Conservation (phyloP, 2,797 vertebrate species). For the Psittacula echo region DNA sequence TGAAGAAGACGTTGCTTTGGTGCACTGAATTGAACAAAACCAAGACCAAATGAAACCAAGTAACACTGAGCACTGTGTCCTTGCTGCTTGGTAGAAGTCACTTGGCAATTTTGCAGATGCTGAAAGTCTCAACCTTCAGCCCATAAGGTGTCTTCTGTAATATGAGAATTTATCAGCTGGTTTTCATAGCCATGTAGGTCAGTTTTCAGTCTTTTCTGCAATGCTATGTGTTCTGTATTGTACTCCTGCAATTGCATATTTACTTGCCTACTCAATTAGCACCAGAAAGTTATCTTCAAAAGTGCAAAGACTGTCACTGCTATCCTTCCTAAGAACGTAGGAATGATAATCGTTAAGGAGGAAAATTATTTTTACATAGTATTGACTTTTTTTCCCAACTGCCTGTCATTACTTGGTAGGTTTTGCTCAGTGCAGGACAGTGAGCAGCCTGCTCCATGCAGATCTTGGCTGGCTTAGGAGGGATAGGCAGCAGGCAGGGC, state of each 20-base stretch:
- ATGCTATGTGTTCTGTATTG: background rate
- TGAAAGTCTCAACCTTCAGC: conserved; percentile 10
- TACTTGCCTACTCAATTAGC: background rate
- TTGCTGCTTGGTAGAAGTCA: background rate
- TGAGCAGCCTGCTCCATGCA: background rate
- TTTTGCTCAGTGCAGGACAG: conserved; percentile 44
- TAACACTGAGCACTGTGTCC: background rate
- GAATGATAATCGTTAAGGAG: background rate
- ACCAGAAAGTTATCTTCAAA: conserved; percentile 12
- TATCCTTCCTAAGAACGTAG: background rate
- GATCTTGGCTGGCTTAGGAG: background rate
- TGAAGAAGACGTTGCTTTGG: background rate
- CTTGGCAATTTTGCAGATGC: conserved; percentile 1
- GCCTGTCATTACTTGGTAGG: conserved; percentile 46
- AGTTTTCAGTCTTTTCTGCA: conserved; percentile 6
- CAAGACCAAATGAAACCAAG: conserved; percentile 10
- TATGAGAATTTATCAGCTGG: conserved; percentile 5
- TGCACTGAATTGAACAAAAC: background rate
- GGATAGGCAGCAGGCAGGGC: background rate
- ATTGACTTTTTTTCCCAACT: conserved; percentile 24
- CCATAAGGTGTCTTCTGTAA: background rate
- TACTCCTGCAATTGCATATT: background rate
- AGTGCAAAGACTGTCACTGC: background rate
- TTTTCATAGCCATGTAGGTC: background rate
- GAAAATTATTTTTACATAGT: conserved; percentile 29